Evolutionary conservation across 2,888 invertebrate species (phyloP), one percentile per base, ranked within the genome.

Genomic region (Pharmacophagus antenor): DNA sequence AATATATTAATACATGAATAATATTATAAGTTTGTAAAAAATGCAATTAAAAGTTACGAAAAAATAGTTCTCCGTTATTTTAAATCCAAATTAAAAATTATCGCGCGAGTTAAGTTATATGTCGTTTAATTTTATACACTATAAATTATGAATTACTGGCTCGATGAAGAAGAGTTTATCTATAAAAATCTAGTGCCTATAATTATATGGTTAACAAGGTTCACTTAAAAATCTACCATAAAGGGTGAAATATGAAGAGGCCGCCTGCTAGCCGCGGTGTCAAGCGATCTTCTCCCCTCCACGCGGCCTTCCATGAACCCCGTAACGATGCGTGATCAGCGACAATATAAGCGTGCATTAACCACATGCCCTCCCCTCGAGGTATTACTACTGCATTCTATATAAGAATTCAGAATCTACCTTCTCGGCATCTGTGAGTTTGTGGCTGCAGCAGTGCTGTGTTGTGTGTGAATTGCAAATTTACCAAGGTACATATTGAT

Each of bases 381-480:
- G 55, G 63, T 75, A 71, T 76, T 68, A 70, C 71, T 69, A 69
- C 69, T 83, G 80, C 85, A 84, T 77, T 86, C 83, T 89, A 89
- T 89, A 89, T 80, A 88, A 89, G 87, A 80, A 86, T 84, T 81
- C 71, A 72, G 67, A 74, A 76, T 69, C 74, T 18, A 73, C 68
- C 70, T 70, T 73, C 71, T 76, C 80, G 83, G 79, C 84, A 86
- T 84, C 85, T 83, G 83, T 88, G 80, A 74, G 77, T 83, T 75
- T 79, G 88, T 87, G 82, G 68, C 76, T 84, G 80, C 82, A 80
- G 85, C 77, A 81, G 88, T 87, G 86, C 73, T 75, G 88, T 88
- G 87, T 88, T 85, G 86, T 87, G 88, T 83, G 71, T 71, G 72
- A 71, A 73, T 74, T 77, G 74, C 72, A 65, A 77, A 73, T 65